Base-by-base conservation (phyloP, 2,113 vertebrate genomes). In the Hippocampus zosterae region DNA sequence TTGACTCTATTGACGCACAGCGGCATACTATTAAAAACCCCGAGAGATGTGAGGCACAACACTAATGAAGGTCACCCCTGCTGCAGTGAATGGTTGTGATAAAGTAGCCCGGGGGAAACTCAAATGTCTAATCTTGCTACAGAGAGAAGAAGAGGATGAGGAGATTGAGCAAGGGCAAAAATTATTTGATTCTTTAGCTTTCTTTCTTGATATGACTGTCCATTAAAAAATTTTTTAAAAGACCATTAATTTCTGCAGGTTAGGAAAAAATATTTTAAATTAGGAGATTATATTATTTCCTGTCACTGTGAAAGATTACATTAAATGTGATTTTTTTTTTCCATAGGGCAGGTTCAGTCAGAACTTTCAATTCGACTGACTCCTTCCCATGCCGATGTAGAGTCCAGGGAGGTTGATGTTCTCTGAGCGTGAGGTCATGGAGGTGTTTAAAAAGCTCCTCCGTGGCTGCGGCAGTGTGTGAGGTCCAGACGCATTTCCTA, bases 41-140 rank as follows among this genome's bases (percentile, higher is more conserved):
- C 68, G 75, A 84, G 70, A 84, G 85, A 82, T 82, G 78, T 41
- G 60, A 83, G 75, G 70, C 41, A 79, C 76, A 78, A 74, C 75
- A 78, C 78, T 67, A 76, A 82, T 85, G 83, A 89, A 88, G 84
- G 81, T 85, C 80, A 84, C 75, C 75, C 74, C 77, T 60, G 76
- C 68, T 68, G 70, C 71, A 72, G 19, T 67, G 68, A 76, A 76
- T 68, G 53, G 19, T n/a, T 71, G 62, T 33, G 81, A 85, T 81
- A 71, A 76, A 74, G 72, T 50, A 62, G 59, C 70, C 65, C 11
- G 66, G 78, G 70, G 68, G 53, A 84, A 80, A 79, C 68, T n/a
- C 66, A 82, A 69, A 64, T 79, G 78, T 82, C 52, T 74, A 74
- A 81, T 76, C 74, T 73, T 44, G 44, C 37, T 9, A 56, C 65